Conservation (phyloP, 2,797 vertebrate genomes). For the Brotula barbata region DNA sequence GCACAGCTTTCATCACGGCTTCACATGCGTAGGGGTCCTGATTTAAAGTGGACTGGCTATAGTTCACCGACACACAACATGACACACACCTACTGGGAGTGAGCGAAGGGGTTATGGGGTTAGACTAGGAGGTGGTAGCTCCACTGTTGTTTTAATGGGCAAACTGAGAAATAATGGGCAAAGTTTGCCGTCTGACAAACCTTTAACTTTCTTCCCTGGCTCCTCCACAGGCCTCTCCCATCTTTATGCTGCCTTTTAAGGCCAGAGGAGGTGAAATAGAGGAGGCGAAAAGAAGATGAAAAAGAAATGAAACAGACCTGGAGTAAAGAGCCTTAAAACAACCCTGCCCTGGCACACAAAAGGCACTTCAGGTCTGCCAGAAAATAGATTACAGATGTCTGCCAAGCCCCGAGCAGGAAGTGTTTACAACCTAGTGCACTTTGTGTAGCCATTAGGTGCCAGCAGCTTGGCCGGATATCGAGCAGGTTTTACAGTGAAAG, state of each 20-base stretch:
- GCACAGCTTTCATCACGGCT: constrained; percentile 33
- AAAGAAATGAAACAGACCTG: constrained; percentile 27
- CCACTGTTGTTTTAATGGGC: constrained; percentile 33
- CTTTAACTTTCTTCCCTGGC: constrained; percentile 38
- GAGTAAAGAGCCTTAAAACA: constrained; percentile 25
- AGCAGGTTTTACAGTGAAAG: constrained; percentile 5
- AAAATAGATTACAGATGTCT: constrained; percentile 70
- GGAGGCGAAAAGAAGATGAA: constrained; percentile 6
- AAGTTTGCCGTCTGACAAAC: constrained; percentile 36
- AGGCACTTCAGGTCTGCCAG: constrained; percentile 62
- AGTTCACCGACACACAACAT: constrained; percentile 12
- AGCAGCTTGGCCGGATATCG: constrained; percentile 28
- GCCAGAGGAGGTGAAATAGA: constrained; percentile 33
- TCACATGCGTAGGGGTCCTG: constrained; percentile 30
- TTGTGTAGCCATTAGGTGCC: constrained; percentile 57
- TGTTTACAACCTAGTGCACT: constrained; percentile 65
- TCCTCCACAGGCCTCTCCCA: constrained; percentile 33
- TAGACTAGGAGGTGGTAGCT: constrained; percentile 3
- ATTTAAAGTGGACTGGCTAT: constrained; percentile 46
- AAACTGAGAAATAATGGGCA: constrained; percentile 10
- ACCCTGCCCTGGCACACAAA: constrained; percentile 56
- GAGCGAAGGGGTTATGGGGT: background rate
- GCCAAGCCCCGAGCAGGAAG: constrained; percentile 59
- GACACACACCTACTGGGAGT: constrained; percentile 32
- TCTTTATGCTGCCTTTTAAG: constrained; percentile 28